These are phyloP conservation scores for Pardalotus punctatus DNA, from an alignment of 2,113 vertebrate genomes.

Conservation along the genomic window DNA sequence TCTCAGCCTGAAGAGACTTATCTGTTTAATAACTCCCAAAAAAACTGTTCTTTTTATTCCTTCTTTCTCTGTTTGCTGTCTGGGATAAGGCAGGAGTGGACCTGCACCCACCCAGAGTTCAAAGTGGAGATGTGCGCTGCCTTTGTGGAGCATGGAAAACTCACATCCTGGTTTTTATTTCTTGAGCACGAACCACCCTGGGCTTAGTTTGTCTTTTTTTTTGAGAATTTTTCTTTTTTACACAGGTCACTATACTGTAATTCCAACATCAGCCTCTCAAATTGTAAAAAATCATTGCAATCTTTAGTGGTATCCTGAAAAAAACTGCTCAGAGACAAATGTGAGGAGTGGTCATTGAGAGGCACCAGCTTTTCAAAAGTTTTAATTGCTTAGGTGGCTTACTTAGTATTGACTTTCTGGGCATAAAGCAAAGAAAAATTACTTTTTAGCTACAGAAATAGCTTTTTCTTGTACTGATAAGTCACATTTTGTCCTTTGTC, in stretches of 20 bases:
- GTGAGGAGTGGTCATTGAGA: neutral
- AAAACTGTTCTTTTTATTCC: accelerated
- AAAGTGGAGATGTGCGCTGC: neutral
- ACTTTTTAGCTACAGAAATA: neutral
- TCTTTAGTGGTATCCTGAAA: neutral
- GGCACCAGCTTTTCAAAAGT: neutral
- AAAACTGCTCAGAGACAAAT: neutral
- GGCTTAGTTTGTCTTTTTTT: neutral
- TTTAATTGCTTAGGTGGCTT: neutral
- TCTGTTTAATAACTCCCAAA: neutral
- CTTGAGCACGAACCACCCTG: neutral
- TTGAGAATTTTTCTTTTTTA: neutral
- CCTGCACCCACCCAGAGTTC: neutral
- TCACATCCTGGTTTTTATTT: neutral
- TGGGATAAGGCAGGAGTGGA: neutral
- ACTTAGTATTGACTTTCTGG: neutral
- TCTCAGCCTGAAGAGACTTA: neutral
- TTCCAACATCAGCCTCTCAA: neutral
- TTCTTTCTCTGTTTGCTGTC: neutral
- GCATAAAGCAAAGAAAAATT: neutral
- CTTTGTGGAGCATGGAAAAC: neutral
- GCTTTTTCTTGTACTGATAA: neutral
- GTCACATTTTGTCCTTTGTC: neutral
- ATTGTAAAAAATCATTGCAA: accelerated
- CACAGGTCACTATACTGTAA: accelerated